Base-by-base conservation (phyloP, 2,797 vertebrate species). In the Onychomys torridus region DNA sequence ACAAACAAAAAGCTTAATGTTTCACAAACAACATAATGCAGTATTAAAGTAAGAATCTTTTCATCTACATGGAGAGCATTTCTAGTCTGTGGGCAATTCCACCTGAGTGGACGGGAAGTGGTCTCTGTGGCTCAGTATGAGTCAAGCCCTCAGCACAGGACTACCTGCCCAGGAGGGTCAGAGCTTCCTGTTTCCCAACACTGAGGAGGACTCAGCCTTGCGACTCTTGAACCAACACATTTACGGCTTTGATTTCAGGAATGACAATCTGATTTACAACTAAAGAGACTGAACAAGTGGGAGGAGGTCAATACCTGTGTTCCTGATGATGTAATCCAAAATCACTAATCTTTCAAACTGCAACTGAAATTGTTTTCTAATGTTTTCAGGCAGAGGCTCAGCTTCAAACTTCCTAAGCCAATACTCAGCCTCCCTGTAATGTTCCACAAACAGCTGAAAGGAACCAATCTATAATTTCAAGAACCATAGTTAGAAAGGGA, bases 361-460 rank as follows among this genome's bases (percentile, higher is more conserved):
- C 0, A 99, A 99, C 98, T 99, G 99, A 98, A 99, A 99, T 98
- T 99, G 99, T 98, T 99, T 99, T 97, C 99, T 99, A 97, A 99
- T 99, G 98, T 99, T 99, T 98, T 99, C 99, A 14, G 99, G 99
- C 93, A 99, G 98, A 94, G 99, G 99, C 61, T 99, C 99, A 0
- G 99, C 99, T 98, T 99, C 99, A 98, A 99, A 99, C 98, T 99
- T 99, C 95, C 99, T 99, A 98, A 99, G 99, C 99, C 99, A 99
- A 98, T 98, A 98, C 97, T 99, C 99, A 32, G 99, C 99, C 97
- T 99, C 99, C 91, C 99, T 99, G 98, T 99, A 99, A 37, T 99
- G 99, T 97, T 99, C 99, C 97, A 99, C 99, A 97, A 99, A 99
- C 61, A 99, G 98, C 98, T 99, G 99, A 97, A 99, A 99, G 14